Evolutionary conservation across 2,113 vertebrate species (phyloP).

Genomic region (Alethe castanea): DNA sequence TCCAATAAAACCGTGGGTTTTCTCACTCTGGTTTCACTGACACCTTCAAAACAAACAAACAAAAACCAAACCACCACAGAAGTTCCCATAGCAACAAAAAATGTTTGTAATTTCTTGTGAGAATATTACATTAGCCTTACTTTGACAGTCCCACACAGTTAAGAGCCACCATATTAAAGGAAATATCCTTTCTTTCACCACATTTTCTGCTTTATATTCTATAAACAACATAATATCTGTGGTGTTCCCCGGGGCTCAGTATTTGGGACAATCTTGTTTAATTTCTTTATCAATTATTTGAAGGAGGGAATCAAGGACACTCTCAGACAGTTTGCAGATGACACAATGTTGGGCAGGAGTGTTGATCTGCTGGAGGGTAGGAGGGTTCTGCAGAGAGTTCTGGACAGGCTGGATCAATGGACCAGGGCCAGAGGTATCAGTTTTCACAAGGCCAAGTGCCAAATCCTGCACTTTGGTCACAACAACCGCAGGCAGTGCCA

Average conservation of each 20-base stretch:
- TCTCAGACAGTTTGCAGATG: neutral
- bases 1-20: neutral
- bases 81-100: neutral
- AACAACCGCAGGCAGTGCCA: fast-evolving
- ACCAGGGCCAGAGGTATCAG: neutral
- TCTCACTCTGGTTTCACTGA: neutral
- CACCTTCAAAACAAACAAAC: neutral
- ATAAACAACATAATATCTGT: neutral
- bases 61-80: neutral
- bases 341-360: neutral
- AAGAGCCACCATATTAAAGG: neutral
- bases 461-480: neutral
- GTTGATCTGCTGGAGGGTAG: neutral
- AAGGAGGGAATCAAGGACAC: neutral
- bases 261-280: neutral
- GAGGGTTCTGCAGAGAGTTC: neutral
- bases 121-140: neutral
- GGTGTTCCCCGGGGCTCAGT: neutral
- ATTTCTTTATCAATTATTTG: neutral
- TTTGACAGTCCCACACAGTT: neutral
- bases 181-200: neutral
- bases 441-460: neutral
- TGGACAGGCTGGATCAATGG: neutral
- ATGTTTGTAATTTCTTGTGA: neutral
- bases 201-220: neutral